Percentiles rank a stretch among this genome's conserved stretches.
Evolutionary conservation across 2,888 invertebrate species (phyloP).

Genomic region (Autographa gamma): DNA sequence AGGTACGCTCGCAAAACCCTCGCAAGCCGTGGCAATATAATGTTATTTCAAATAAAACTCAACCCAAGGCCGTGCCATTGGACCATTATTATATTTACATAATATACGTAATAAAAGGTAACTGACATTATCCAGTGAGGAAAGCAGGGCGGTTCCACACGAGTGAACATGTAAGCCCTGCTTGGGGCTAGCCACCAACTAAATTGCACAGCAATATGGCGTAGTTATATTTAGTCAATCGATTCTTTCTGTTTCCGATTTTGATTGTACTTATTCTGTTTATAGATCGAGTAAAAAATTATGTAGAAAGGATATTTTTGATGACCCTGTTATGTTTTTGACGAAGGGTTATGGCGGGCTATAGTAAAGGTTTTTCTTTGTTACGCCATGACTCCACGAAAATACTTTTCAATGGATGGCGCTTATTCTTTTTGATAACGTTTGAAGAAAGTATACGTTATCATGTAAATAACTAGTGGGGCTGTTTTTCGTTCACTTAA

Average conservation of each 20-base stretch:
- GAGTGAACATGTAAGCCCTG: conserved; percentile 52
- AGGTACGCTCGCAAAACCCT: conserved; percentile 41
- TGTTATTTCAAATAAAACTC: conserved; percentile 63
- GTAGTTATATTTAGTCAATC: conserved; percentile 13
- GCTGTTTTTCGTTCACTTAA: too few relatives aligned
- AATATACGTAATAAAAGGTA: conserved; percentile 67
- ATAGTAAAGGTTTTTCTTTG: not conserved
- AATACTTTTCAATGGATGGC: not conserved
- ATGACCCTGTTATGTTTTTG: not conserved
- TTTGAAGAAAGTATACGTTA: too few relatives aligned
- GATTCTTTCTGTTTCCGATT: not conserved
- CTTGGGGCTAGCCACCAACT: conserved; percentile 37
- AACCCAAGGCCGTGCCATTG: conserved; percentile 57
- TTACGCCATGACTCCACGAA: not conserved
- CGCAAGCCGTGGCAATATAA: conserved; percentile 57
- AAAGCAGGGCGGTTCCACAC: conserved; percentile 59
- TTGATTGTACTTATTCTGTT: not conserved
- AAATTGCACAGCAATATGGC: conserved; percentile 52
- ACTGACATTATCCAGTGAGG: conserved; percentile 60
- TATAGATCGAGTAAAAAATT: too few relatives aligned
- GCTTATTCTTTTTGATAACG: not conserved
- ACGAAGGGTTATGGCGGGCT: not conserved
- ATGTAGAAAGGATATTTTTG: not conserved
- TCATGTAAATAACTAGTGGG: too few relatives aligned
- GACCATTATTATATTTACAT: conserved; percentile 67